Percentiles rank a stretch among this genome's conserved stretches.
These are phyloP conservation scores for Microvelia longipes DNA, from an alignment of 1,140 invertebrate genomes.

Conservation along the genomic window DNA sequence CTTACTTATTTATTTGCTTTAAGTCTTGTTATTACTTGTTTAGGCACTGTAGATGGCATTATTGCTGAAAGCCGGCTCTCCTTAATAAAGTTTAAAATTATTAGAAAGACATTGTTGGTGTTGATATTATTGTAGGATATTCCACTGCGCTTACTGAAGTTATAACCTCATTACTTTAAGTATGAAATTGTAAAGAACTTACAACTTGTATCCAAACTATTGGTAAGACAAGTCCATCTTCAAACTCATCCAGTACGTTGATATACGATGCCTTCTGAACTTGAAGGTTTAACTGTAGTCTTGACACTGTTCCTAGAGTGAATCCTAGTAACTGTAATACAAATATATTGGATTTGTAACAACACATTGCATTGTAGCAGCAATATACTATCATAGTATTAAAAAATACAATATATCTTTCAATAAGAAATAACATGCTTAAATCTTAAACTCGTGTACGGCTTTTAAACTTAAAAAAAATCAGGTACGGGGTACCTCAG, in stretches of 20 bases:
- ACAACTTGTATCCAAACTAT: conserved; percentile 24
- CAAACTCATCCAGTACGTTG: conserved; percentile 16
- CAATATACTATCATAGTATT: background rate
- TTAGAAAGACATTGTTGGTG: too few species aligned
- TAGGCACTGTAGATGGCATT: too few species aligned
- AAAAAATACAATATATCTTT: background rate
- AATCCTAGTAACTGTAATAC: conserved; percentile 20
- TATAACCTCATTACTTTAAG: too few species aligned
- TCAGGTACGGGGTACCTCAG: too few species aligned
- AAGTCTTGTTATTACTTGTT: too few species aligned
- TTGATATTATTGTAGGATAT: too few species aligned
- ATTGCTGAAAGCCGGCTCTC: too few species aligned
- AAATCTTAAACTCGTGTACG: background rate
- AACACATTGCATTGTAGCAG: background rate
- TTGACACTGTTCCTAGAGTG: conserved; percentile 21
- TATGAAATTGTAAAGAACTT: too few species aligned
- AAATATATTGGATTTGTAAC: background rate
- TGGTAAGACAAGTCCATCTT: conserved; percentile 19
- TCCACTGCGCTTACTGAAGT: too few species aligned
- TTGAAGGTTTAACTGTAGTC: conserved; percentile 23
- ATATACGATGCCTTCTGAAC: conserved; percentile 16
- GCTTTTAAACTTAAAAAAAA: too few species aligned
- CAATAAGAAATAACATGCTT: background rate
- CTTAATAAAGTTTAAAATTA: too few species aligned
- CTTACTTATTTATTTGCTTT: too few species aligned